Base-by-base conservation (phyloP, 2,888 invertebrate species). In the Pseudoips prasinana region DNA sequence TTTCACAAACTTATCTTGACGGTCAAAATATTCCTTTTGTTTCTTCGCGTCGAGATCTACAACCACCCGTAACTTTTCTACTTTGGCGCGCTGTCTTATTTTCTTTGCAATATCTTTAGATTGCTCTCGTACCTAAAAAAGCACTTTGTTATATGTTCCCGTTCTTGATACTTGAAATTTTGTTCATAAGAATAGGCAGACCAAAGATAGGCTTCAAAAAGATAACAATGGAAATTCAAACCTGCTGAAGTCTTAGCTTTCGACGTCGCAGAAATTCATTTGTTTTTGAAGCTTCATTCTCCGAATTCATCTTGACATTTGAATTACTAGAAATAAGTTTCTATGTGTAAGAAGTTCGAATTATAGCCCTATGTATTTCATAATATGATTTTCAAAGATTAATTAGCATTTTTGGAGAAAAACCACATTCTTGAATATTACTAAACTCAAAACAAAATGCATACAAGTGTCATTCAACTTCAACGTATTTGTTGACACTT, bases 31-130 rank as follows among this genome's bases (percentile, higher is more conserved):
- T 45, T 83, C 72, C 35, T 73, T 73, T 55, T 77, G 77, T 58
- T 79, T 84, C 42, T 69, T 70, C 3, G 64, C 54, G 35, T 84
- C 78, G 39, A 82, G 52, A 40, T 75, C 71, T 41, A 59, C 58
- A 25, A 74, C 64, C 44, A 79, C 74, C 38, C 68, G 66, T 41
- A 78, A 68, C 46, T 78, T 79, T 62, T 87, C 88, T 40, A 70
- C 69, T 58, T 78, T 80, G 27, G 86, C 78, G 41, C 86, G 82
- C 58, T 82, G 78, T 46, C 89, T 65, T 47, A 89, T 74, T 64
- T 80, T 82, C 59, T 82, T 86, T 7, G 89, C 89, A 31, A 89
- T 84, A 33, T 86, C 85, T 69, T 88, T 89, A 27, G 89, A 89
- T 55, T 89, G 89, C 67, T 89, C 89, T 45, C 89, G 78, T 53